These are phyloP conservation scores for Drosophila bifasciata DNA, from an alignment of 1,140 invertebrate species.

Conservation along the genomic window DNA sequence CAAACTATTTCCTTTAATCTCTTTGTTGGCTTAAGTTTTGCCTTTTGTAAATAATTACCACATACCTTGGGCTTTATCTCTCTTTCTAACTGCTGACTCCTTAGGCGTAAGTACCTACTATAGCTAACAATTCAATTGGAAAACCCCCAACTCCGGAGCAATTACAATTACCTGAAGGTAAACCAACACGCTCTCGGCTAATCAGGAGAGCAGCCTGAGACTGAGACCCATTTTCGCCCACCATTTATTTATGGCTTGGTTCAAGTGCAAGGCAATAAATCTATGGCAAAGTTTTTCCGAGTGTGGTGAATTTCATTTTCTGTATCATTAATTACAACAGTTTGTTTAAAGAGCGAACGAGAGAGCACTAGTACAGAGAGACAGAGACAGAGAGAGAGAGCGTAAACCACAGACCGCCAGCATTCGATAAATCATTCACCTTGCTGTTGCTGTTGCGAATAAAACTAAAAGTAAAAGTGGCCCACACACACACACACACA, in stretches of 20 bases:
- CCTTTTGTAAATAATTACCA: neutral
- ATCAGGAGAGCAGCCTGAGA: slow-evolving; percentile 14
- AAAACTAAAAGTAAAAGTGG: slow-evolving; percentile 39
- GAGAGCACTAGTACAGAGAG: neutral
- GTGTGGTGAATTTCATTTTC: slow-evolving; percentile 55
- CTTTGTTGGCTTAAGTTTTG: too few species aligned
- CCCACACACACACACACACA: too few species aligned
- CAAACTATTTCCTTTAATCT: too few species aligned
- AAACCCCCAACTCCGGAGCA: slow-evolving; percentile 1
- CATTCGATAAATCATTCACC: slow-evolving; percentile 66
- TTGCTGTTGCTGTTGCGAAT: slow-evolving; percentile 26
- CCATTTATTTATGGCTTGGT: slow-evolving; percentile 50
- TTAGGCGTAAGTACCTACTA: too few species aligned
- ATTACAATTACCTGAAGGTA: slow-evolving; percentile 22
- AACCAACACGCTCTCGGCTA: slow-evolving; percentile 32
- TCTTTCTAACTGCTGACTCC: slow-evolving; percentile 18
- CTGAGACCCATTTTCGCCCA: slow-evolving; percentile 14
- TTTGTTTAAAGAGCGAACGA: slow-evolving; percentile 42
- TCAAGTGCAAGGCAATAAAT: slow-evolving; percentile 56
- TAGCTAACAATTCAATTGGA: neutral
- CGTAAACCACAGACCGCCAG: slow-evolving; percentile 30
- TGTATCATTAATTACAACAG: slow-evolving; percentile 51
- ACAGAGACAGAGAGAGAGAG: slow-evolving; percentile 7
- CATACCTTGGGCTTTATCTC: neutral
- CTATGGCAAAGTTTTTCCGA: slow-evolving; percentile 40